Conservation (phyloP, 1,140 invertebrate species). For the Apis laboriosa region DNA sequence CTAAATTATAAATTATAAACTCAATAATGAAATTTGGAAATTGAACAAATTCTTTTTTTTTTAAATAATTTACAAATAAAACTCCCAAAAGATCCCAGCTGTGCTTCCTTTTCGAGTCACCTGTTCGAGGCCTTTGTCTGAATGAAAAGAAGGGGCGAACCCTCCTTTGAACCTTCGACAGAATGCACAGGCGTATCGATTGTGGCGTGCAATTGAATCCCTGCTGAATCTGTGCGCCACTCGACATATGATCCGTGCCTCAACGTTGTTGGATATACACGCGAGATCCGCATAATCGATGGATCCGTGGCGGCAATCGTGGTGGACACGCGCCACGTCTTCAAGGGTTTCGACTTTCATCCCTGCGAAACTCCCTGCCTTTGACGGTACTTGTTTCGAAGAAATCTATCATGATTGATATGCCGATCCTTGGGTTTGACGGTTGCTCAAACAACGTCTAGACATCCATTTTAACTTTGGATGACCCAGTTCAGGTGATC, state of each 20-base stretch:
- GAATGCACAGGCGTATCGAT: constrained; percentile 54
- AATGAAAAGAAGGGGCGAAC: background rate
- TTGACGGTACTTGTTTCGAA: background rate
- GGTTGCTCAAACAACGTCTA: no score
- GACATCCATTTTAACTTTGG: no score
- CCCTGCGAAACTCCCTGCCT: background rate
- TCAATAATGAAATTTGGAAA: no score
- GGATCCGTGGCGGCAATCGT: constrained; percentile 3
- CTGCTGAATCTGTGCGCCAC: constrained; percentile 28
- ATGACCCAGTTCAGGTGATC: no score
- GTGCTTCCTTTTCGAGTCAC: background rate
- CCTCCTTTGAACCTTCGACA: constrained; percentile 32
- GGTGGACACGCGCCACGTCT: constrained; percentile 1
- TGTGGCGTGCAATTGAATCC: constrained; percentile 53
- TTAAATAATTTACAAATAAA: no score
- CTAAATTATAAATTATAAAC: no score
- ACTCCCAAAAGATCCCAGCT: no score
- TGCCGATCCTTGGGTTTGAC: background rate
- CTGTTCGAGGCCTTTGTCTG: background rate
- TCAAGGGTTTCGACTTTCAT: constrained; percentile 39
- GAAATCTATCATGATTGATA: background rate
- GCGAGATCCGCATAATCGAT: constrained; percentile 37
- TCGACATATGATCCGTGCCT: constrained; percentile 49
- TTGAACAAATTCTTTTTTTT: no score
- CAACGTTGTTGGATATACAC: constrained; percentile 16